Evolutionary conservation across 2,113 vertebrate genomes (phyloP).

Genomic region (Anser cygnoides): DNA sequence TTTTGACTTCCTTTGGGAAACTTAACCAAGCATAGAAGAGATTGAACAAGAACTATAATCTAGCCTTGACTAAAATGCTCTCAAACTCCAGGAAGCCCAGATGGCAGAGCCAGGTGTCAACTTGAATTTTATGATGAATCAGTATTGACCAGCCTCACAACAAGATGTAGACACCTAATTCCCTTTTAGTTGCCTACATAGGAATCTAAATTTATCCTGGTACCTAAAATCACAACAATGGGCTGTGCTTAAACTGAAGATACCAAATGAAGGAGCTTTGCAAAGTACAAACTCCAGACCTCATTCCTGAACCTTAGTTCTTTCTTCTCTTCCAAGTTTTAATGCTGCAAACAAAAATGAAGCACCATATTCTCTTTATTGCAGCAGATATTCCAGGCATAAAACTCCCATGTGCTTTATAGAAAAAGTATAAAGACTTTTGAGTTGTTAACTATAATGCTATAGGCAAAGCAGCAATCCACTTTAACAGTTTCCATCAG

Average conservation of each 20-base stretch:
- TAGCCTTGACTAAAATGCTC: background rate
- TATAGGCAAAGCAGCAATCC: conserved; percentile 55
- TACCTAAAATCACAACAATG: background rate
- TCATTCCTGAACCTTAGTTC: background rate
- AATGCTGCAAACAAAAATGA: conserved; percentile 5
- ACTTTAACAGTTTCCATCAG: conserved; percentile 67
- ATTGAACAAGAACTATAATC: background rate
- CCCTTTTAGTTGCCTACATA: background rate
- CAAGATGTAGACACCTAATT: background rate
- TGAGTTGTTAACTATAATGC: conserved; percentile 43
- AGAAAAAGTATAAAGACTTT: conserved; percentile 62
- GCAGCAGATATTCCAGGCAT: conserved; percentile 46
- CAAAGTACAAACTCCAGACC: background rate
- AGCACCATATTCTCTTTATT: conserved; percentile 55
- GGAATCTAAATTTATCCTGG: background rate
- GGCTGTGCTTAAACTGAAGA: background rate
- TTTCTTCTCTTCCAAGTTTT: conserved; percentile 3
- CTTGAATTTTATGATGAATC: background rate
- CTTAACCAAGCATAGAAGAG: background rate
- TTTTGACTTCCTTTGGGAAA: background rate
- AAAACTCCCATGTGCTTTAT: conserved; percentile 45
- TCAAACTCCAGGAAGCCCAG: background rate
- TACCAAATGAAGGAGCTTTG: background rate
- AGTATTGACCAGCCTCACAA: background rate
- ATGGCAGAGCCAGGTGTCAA: background rate